Conservation (phyloP, 2,888 invertebrate genomes). For the Vannuccia rotundouncinata region DNA sequence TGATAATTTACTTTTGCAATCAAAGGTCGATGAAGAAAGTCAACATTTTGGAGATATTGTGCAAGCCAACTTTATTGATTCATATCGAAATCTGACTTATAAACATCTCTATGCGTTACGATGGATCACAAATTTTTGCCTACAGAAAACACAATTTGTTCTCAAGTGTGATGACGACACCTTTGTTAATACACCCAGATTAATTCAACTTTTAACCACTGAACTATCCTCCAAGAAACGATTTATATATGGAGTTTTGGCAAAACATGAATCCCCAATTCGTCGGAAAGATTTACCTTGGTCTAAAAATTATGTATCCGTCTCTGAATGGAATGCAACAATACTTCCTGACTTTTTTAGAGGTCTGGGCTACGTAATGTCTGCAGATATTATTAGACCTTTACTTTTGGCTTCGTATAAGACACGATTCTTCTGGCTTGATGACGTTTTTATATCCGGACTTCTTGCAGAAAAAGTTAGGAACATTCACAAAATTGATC, state of each 20-base stretch:
- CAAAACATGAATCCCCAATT: background rate
- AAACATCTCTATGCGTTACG: constrained; percentile 33
- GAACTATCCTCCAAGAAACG: background rate
- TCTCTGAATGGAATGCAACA: background rate
- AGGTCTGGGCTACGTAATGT: background rate
- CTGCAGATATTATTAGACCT: background rate
- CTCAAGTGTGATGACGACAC: constrained; percentile 36
- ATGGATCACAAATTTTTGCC: constrained; percentile 28
- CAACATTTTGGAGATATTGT: constrained; percentile 1
- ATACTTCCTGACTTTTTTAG: background rate
- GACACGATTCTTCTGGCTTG: constrained; percentile 23
- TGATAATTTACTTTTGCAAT: background rate
- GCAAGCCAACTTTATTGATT: constrained; percentile 32
- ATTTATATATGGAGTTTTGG: background rate
- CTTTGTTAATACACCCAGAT: constrained; percentile 27
- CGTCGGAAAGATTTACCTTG: background rate
- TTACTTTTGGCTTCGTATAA: background rate
- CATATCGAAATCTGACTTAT: constrained; percentile 37
- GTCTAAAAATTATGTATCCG: background rate
- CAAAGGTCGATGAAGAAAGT: constrained; percentile 39
- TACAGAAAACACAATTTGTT: background rate
- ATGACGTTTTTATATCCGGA: constrained; percentile 20
- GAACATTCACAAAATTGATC: background rate
- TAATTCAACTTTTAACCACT: background rate
- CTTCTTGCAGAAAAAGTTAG: background rate